Conservation (phyloP, 2,113 vertebrate species). For the Limnothrissa miodon region DNA sequence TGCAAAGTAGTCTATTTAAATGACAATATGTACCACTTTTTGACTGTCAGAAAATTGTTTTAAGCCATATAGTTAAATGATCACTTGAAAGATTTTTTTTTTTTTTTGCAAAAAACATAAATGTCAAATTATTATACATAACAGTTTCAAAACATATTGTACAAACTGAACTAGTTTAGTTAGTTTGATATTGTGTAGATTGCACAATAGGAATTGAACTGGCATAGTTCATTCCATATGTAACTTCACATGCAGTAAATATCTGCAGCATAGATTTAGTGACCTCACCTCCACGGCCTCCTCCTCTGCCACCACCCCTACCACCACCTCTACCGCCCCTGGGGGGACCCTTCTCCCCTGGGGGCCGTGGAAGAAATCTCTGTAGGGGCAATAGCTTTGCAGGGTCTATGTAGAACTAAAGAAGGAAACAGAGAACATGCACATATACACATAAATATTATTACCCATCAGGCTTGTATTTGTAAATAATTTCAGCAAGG, state of each 20-base stretch:
- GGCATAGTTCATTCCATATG: no score
- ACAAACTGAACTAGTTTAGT: no score
- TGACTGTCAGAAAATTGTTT: no score
- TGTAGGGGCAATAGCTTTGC: constrained; percentile 92
- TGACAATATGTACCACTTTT: no score
- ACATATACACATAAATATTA: not conserved
- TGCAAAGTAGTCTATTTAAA: no score
- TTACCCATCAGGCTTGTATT: not conserved
- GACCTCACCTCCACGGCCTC: constrained; percentile 72
- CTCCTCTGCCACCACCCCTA: constrained; percentile 78
- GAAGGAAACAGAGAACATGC: not conserved
- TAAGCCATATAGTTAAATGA: no score
- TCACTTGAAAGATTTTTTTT: no score
- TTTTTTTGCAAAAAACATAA: no score
- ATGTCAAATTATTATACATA: no score
- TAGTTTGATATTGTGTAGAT: no score
- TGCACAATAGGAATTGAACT: no score
- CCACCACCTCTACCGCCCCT: constrained; percentile 87
- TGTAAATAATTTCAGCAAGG: not conserved
- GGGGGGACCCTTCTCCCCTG: constrained; percentile 87
- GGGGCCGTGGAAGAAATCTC: constrained; percentile 91
- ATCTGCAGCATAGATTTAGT: not conserved
- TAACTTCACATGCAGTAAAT: not conserved
- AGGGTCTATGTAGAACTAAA: constrained; percentile 94
- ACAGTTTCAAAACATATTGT: no score